Percentiles rank a stretch among this genome's conserved stretches.
These are phyloP conservation scores for Pogona vitticeps DNA, from an alignment of 2,113 vertebrate genomes.

Conservation along the genomic window DNA sequence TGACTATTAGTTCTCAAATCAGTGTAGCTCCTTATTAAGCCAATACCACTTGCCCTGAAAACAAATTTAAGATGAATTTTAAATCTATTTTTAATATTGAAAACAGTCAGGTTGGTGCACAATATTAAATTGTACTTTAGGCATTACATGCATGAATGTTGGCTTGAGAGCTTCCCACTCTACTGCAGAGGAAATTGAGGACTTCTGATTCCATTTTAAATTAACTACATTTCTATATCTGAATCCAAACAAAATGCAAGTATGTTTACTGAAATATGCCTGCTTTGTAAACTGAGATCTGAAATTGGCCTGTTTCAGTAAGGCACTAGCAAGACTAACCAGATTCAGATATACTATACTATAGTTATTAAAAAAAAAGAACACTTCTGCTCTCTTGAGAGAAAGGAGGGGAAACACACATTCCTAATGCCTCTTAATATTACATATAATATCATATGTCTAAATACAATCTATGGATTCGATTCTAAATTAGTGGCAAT, in stretches of 20 bases:
- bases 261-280: background rate
- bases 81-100: background rate
- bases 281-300: too few species aligned
- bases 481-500: background rate
- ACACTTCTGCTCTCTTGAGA: background rate
- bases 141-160: background rate
- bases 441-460: background rate
- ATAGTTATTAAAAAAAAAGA: background rate
- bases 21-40: constrained; percentile 9
- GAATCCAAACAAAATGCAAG: background rate
- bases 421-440: background rate
- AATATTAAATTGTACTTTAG: background rate
- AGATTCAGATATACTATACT: background rate
- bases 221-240: background rate
- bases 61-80: constrained; percentile 8
- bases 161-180: background rate
- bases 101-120: background rate
- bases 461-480: background rate
- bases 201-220: background rate
- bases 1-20: constrained; percentile 53
- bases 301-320: background rate
- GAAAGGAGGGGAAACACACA: too few species aligned
- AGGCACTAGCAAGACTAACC: background rate
- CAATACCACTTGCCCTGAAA: constrained; percentile 38
- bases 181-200: background rate